phyloP scores from a whole-genome alignment of 2,797 vertebrate species.

The Urosaurus nigricauda region DNA sequence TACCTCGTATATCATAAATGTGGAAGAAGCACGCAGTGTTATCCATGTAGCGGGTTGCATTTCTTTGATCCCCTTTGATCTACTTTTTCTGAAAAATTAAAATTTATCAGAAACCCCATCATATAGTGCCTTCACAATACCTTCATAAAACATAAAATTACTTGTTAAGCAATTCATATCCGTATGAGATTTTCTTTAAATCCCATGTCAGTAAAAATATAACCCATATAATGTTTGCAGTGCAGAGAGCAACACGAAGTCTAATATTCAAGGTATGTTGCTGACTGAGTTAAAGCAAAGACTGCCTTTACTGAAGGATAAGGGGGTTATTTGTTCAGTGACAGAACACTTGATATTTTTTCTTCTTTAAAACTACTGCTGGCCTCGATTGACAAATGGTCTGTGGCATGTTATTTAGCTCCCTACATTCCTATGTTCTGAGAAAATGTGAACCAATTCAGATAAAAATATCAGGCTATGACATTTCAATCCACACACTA shows the following conservation, averaged over 20 bases:
- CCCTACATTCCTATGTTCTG: neutral
- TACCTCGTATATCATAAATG: neutral
- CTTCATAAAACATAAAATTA: neutral
- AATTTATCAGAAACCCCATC: neutral
- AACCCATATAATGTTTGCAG: neutral
- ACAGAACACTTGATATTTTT: neutral
- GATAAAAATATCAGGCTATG: neutral
- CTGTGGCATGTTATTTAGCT: neutral
- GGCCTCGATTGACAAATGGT: neutral
- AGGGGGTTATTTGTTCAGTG: neutral
- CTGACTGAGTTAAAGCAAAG: conserved; percentile 15
- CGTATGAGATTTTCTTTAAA: conserved; percentile 24
- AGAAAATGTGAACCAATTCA: neutral
- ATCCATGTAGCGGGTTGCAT: conserved; percentile 16
- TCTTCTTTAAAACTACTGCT: neutral
- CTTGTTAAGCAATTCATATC: neutral
- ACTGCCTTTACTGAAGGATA: neutral
- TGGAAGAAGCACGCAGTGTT: neutral
- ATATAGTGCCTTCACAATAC: neutral
- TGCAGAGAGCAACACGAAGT: conserved; percentile 9
- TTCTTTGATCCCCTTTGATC: neutral
- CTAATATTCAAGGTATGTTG: neutral
- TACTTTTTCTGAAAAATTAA: neutral
- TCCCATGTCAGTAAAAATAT: neutral
- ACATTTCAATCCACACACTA: neutral